Percentiles rank a stretch among this genome's conserved stretches.
Conservation (phyloP, 2,888 invertebrate species). For the Cosmia pyralina region DNA sequence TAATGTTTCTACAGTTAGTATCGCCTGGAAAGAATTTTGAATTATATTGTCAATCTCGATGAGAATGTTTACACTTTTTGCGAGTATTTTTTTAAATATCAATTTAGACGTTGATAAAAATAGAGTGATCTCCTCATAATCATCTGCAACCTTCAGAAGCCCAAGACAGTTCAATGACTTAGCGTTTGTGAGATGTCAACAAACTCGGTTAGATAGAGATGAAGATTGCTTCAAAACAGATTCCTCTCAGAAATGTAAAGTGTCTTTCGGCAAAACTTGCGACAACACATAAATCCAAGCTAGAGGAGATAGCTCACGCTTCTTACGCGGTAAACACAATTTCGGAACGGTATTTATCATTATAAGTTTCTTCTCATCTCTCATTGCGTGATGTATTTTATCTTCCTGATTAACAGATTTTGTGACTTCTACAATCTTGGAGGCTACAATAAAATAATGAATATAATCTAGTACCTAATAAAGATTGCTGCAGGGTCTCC, state of each 20-base stretch:
- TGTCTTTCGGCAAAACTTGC: slow-evolving; percentile 34
- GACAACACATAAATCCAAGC: slow-evolving; percentile 54
- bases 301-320: slow-evolving; percentile 36
- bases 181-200: slow-evolving; percentile 41
- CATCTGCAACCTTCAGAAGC: not conserved
- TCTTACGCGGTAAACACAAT: slow-evolving; percentile 42
- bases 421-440: not conserved
- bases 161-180: slow-evolving; percentile 36
- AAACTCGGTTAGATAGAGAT: slow-evolving; percentile 44
- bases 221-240: slow-evolving; percentile 48
- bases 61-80: not conserved
- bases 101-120: slow-evolving; percentile 9
- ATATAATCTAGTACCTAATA: not conserved
- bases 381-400: not conserved
- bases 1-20: not conserved
- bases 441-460: not conserved
- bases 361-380: slow-evolving; percentile 30
- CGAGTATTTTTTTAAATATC: not conserved
- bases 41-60: not conserved
- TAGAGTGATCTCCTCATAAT: not conserved
- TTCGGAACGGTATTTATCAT: slow-evolving; percentile 20
- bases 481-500: not conserved
- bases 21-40: not conserved
- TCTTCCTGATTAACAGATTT: slow-evolving; percentile 3
- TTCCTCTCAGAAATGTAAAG: slow-evolving; percentile 41